Conservation (phyloP, 1,140 invertebrate genomes). For the Branchinecta lynchi region DNA sequence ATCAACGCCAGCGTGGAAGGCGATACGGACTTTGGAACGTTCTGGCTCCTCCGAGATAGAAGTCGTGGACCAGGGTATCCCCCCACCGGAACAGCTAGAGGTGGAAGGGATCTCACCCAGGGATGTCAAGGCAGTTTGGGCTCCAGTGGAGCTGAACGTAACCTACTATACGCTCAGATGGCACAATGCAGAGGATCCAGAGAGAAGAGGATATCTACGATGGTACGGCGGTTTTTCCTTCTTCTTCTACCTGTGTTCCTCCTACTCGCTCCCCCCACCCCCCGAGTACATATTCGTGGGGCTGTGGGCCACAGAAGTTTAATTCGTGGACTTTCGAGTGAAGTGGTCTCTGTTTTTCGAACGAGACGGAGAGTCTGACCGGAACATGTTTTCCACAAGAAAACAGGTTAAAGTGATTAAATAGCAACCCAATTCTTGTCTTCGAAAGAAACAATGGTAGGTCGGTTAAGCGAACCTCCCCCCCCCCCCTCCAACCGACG, state of each 20-base stretch:
- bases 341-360: too few relatives aligned
- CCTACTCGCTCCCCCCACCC: constrained; percentile 37
- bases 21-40: constrained; percentile 26
- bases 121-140: constrained; percentile 24
- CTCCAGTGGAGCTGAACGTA: neutral
- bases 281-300: too few relatives aligned
- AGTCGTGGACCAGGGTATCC: constrained; percentile 19
- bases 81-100: constrained; percentile 34
- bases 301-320: neutral
- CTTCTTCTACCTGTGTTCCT: constrained; percentile 26
- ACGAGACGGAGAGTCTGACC: too few relatives aligned
- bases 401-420: too few relatives aligned
- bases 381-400: too few relatives aligned
- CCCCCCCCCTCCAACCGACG: too few relatives aligned
- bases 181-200: neutral
- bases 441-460: too few relatives aligned
- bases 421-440: too few relatives aligned
- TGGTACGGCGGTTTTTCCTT: constrained; percentile 30
- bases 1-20: constrained; percentile 22
- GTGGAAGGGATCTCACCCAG: constrained; percentile 34
- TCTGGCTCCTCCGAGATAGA: constrained; percentile 12
- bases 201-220: too few relatives aligned
- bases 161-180: neutral
- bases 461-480: too few relatives aligned
- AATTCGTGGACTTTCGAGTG: too few relatives aligned